Conservation (phyloP, 2,888 invertebrate species). For the Tachina grossa region DNA sequence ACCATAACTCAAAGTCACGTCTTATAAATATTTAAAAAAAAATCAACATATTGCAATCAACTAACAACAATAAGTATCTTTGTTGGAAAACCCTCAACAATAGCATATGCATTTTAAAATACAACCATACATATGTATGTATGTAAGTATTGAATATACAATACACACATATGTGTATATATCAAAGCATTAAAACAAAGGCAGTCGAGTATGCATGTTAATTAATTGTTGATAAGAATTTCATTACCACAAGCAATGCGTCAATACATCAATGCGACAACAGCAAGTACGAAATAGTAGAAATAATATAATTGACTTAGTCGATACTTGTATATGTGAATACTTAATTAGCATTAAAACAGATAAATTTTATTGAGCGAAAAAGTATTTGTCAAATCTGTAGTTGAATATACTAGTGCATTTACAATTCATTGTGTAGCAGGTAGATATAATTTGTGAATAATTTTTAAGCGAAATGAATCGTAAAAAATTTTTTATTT, state of each 20-base stretch:
- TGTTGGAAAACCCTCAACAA: too few species aligned
- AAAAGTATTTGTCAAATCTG: background rate
- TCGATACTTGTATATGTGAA: background rate
- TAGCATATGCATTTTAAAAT: too few species aligned
- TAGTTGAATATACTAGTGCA: too few species aligned
- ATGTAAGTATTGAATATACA: background rate
- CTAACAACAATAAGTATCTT: too few species aligned
- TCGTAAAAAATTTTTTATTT: too few species aligned
- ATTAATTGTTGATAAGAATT: constrained; percentile 70
- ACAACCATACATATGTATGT: too few species aligned
- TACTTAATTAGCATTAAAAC: constrained; percentile 20
- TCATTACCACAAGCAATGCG: constrained; percentile 58
- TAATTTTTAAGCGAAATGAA: too few species aligned
- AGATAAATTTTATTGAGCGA: background rate
- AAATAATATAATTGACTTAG: constrained; percentile 18
- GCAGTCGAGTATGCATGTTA: constrained; percentile 35
- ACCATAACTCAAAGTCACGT: too few species aligned
- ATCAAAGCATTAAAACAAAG: constrained; percentile 2
- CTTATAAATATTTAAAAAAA: too few species aligned
- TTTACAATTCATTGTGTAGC: too few species aligned
- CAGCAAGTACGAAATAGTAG: background rate
- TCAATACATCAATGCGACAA: constrained; percentile 38
- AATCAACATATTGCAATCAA: too few species aligned
- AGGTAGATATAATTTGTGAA: too few species aligned
- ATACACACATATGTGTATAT: background rate